Evolutionary conservation across 2,888 invertebrate genomes (phyloP).

Genomic region (Malthinus seriepunctatus): DNA sequence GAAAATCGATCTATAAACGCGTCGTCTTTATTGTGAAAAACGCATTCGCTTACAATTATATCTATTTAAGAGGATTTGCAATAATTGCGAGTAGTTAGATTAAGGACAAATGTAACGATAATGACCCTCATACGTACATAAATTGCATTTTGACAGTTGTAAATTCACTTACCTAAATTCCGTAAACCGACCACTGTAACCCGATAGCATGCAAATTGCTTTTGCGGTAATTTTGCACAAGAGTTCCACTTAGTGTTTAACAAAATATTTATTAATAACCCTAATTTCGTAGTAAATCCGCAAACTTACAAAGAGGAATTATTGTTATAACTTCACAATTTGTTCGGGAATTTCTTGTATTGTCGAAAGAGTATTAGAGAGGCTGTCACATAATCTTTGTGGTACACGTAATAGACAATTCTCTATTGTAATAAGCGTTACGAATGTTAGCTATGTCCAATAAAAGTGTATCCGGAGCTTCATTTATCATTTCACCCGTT

Average conservation of each 20-base stretch:
- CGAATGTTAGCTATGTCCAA: conserved; percentile 15
- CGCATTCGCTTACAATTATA: background rate
- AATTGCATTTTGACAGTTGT: too few relatives aligned
- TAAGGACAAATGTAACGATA: too few relatives aligned
- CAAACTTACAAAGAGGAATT: too few relatives aligned
- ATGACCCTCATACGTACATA: too few relatives aligned
- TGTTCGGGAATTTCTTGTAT: background rate
- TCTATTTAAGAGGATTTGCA: too few relatives aligned
- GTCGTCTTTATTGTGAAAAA: background rate
- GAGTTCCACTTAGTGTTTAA: conserved; percentile 11
- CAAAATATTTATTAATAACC: conserved; percentile 11
- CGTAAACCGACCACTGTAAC: too few relatives aligned
- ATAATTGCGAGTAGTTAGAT: too few relatives aligned
- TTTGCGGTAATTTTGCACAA: too few relatives aligned
- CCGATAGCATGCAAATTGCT: too few relatives aligned
- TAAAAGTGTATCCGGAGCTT: conserved; percentile 16
- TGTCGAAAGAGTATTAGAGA: conserved; percentile 2
- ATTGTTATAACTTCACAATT: background rate
- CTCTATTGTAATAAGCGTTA: conserved; percentile 17
- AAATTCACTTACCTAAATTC: too few relatives aligned
- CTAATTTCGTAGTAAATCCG: too few relatives aligned
- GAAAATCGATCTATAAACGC: conserved; percentile 16
- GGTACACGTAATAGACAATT: conserved; percentile 15
- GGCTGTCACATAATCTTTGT: conserved; percentile 7
- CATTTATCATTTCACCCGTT: conserved; percentile 12